These are phyloP conservation scores for Eupsittula cactorum DNA, from an alignment of 2,113 vertebrate species.

Conservation along the genomic window DNA sequence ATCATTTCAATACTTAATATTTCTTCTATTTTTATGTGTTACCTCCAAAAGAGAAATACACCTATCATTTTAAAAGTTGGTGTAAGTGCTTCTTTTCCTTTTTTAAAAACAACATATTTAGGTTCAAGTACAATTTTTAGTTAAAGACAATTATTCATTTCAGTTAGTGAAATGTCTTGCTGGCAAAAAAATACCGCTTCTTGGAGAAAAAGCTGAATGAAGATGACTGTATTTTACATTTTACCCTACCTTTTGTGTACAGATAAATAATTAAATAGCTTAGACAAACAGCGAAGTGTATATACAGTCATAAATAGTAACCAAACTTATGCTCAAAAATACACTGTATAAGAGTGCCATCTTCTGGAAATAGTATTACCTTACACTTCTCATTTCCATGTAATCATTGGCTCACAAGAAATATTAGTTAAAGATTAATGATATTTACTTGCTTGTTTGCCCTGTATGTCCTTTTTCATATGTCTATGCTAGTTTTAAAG, in stretches of 20 bases:
- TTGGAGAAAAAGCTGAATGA: not conserved
- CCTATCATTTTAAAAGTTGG: not conserved
- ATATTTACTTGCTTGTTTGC: constrained; percentile 50
- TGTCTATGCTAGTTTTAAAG: constrained; percentile 15
- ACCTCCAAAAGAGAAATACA: not conserved
- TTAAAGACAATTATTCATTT: not conserved
- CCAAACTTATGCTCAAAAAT: not conserved
- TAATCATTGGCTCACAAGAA: not conserved
- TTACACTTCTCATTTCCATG: not conserved
- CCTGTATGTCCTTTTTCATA: constrained; percentile 13
- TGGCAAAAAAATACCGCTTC: not conserved
- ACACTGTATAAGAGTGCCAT: constrained; percentile 70
- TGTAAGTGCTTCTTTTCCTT: not conserved
- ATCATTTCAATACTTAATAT: not conserved
- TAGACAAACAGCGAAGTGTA: not conserved
- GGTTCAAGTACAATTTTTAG: not conserved
- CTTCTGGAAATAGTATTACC: constrained; percentile 64
- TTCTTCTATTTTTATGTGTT: not conserved
- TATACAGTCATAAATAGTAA: not conserved
- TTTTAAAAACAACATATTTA: not conserved
- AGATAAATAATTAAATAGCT: constrained; percentile 22
- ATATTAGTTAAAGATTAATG: constrained; percentile 30
- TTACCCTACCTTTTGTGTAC: not conserved
- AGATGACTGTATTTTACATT: not conserved
- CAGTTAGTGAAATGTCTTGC: not conserved